Base-by-base conservation (phyloP, 1,140 invertebrate genomes). In the Carcinoscorpius rotundicauda region DNA sequence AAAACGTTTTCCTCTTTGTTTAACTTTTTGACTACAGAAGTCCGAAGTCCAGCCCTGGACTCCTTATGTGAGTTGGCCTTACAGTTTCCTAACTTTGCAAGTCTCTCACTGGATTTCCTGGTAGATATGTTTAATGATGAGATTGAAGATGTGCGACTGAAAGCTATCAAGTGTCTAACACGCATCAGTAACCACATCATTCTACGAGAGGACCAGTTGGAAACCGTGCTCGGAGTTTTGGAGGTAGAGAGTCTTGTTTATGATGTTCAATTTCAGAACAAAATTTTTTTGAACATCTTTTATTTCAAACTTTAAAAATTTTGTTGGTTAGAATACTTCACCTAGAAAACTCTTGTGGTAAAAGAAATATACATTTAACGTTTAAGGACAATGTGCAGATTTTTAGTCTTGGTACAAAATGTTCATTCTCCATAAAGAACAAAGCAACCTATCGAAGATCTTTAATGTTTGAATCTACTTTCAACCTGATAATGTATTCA, bases 111-210 rank as follows among this genome's bases (percentile, higher is more conserved):
- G 4, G 97, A 99, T 76, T 98, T 98, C 74, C 81, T 99, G 55
- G 96, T 99, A 0, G 97, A 99, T 75, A 99, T 99, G 97, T 99
- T 99, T 75, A 99, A 99, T 76, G 97, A 99, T 79, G 97, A 99
- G 81, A 99, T 99, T 68, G 95, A 98, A 79, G 91, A 93, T 74
- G 95, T 99, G 48, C 82, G 94, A 51, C 80, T 97, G 52, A 88
- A 89, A 75, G 93, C 94, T 29, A 97, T 97, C 70, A 89, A 97
- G 76, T 93, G 91, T 74, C 81, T 98, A 62, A 87, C 87, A 29
- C 85, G 86, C 73, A 94, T 98, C 71, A 88, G 91, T 4, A 80
- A 85, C 55, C 91, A 93, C 74, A 92, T 98, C 50, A 85, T 87
- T 49, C 77, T 99, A 4, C 79, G 92, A 61, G 92, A 97, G 73